Percentiles rank a stretch among this genome's conserved stretches.
phyloP scores from a whole-genome alignment of 37 sponge, comb jelly and placozoan species.

The Chondrilla cf. caribensis region DNA sequence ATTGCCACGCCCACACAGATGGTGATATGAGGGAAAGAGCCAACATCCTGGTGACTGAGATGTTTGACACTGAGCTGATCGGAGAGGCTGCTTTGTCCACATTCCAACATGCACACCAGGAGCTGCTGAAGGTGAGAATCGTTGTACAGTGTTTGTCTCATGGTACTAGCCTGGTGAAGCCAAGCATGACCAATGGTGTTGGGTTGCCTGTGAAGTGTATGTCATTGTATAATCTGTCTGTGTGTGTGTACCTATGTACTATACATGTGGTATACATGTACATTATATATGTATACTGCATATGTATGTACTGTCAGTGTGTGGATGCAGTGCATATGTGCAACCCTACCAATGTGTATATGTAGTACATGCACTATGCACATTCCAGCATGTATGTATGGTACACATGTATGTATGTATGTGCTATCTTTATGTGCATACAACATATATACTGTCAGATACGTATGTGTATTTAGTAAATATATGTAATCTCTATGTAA shows the following conservation, averaged over 20 bases:
- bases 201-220: not conserved
- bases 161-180: not conserved
- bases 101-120: slow-evolving; percentile 61
- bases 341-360: not conserved
- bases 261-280: no score
- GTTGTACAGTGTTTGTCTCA: no score
- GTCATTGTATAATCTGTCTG: no score
- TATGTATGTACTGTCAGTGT: no score
- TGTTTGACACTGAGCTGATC: slow-evolving; percentile 88
- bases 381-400: not conserved
- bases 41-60: slow-evolving; percentile 75
- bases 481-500: no score
- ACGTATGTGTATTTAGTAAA: no score
- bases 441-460: no score
- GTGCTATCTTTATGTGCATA: not conserved
- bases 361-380: not conserved
- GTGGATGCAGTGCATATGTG: not conserved
- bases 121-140: slow-evolving; percentile 63
- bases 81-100: slow-evolving; percentile 81
- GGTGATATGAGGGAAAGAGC: slow-evolving; percentile 59
- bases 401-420: not conserved
- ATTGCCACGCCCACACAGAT: not conserved
- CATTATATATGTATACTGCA: no score
- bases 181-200: not conserved
- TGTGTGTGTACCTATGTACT: no score